Conservation (phyloP, 2,113 vertebrate genomes). For the Sander lucioperca region DNA sequence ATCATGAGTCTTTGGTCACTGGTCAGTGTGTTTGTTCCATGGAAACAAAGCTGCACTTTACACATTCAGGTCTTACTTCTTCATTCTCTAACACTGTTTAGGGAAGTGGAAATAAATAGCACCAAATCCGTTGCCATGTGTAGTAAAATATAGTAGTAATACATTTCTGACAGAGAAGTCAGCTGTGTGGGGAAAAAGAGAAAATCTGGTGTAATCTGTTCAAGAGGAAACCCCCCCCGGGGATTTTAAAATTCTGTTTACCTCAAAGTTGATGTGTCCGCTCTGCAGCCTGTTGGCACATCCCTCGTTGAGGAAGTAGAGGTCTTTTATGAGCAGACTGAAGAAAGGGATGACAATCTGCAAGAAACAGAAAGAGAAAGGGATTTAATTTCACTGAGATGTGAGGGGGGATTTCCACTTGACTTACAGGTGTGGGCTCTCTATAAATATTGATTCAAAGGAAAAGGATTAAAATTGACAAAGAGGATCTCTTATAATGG, state of each 20-base stretch:
- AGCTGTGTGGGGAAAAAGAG: background rate
- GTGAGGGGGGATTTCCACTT: background rate
- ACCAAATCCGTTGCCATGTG: background rate
- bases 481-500: background rate
- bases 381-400: background rate
- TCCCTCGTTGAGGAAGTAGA: constrained; percentile 96
- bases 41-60: constrained; percentile 50
- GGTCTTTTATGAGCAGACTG: constrained; percentile 96
- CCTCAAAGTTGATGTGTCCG: constrained; percentile 95
- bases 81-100: constrained; percentile 34
- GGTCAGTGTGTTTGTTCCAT: constrained; percentile 21
- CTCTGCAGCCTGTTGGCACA: constrained; percentile 91
- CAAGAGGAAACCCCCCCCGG: constrained; percentile 15
- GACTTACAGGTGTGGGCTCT: background rate
- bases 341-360: constrained; percentile 99
- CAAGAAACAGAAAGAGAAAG: constrained; percentile 45
- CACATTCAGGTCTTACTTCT: constrained; percentile 45
- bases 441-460: background rate
- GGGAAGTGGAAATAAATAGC: constrained; percentile 44
- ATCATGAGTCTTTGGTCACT: background rate
- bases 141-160: constrained; percentile 16
- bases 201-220: background rate
- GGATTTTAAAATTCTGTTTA: constrained; percentile 64
- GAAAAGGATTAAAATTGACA: background rate
- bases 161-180: background rate